Evolutionary conservation across 2,888 invertebrate species (phyloP), one percentile per base, ranked within the genome.

Genomic region (Apotomis capreana): DNA sequence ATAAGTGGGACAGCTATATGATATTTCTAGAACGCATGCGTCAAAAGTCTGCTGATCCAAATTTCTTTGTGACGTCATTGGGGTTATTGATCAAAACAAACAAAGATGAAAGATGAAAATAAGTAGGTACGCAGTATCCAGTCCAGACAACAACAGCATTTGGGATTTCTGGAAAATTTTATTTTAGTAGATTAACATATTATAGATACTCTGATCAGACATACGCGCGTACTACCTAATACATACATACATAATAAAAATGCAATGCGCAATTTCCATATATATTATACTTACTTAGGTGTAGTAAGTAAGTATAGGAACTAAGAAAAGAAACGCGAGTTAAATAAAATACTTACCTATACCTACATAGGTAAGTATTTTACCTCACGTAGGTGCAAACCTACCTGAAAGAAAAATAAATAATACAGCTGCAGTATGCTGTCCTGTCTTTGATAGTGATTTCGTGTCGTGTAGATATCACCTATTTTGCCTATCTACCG

Each of bases 21-120:
- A 77, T 70, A 61, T 75, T 86, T 86, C 87, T 86, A 81, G 86
- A 84, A 85, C 77, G 77, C 79, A 74, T 78, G 80, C 81, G 82
- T 80, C 79, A 77, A 64, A 51, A 68, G 58, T 72, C 72, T 63
- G 72, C 54, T 72, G 72, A 68, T 72, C 68, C 46, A 62, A 71
- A 75, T 77, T 79, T 77, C 81, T 81, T 84, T 85, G 84, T 86
- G 85, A 85, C 83, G 84, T 78, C 75, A 77, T 70, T 71, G 64
- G 68, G 68, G 62, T 71, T 68, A 72, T 72, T 72, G 72, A 72
- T 72, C 72, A 68, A 61, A 69, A 74, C 68, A 63, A 64, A 68
- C 68, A 71, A 68, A 70, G 70, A 72, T 46, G 74, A 71, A 68
- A 70, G 70, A 72, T 46, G 74, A 80, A 75, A 77, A 78, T 76